Evolutionary conservation across 2,888 invertebrate genomes (phyloP), one percentile per base, ranked within the genome.

Genomic region (Acanthosepion pharaonis): DNA sequence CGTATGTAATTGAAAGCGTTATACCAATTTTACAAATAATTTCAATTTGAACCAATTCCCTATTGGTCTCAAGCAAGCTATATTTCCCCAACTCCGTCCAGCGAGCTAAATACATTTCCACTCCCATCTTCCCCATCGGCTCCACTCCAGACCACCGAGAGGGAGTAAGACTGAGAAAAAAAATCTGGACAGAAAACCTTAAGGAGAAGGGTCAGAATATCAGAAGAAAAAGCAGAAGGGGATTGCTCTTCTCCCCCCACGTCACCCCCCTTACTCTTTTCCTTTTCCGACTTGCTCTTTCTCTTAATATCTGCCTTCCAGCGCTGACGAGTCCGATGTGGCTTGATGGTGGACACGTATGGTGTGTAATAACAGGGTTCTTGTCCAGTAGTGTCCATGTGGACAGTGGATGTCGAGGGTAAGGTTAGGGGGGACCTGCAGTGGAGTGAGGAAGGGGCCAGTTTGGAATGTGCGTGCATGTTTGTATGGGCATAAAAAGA

Each of bases 141-240:
- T 78, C 33, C 78, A 23, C 78, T 78, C 33, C 78, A 78, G 78
- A n/a, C 78, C 78, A 78, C n/a, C 78, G 78, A 78, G 78, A 78
- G n/a, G 78, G 78, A 78, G n/a, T 78, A 15, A 78, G n/a, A 78
- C 33, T 78, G 78, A n/a, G 78, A 78, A 78, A 78, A 53, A 78
- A 78, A 78, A 78, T 78, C 78, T 78, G 78, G 78, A 78, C 78
- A 78, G 78, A 78, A 78, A 78, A 78, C 78, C 78, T 78, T 78
- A n/a, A 78, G 78, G 78, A 78, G 33, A 78, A 78, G 78, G 78
- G 78, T 78, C 78, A 78, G 78, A 78, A n/a, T n/a, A 78, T n/a
- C 33, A 78, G 78, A 78, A 78, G 78, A 78, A 78, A 78, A 78
- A 78, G 78, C 78, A 78, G 78, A 78, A 78, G 78, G 78, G 11